phyloP scores from a whole-genome alignment of 2,888 invertebrate species.

The Cryptops parisi region DNA sequence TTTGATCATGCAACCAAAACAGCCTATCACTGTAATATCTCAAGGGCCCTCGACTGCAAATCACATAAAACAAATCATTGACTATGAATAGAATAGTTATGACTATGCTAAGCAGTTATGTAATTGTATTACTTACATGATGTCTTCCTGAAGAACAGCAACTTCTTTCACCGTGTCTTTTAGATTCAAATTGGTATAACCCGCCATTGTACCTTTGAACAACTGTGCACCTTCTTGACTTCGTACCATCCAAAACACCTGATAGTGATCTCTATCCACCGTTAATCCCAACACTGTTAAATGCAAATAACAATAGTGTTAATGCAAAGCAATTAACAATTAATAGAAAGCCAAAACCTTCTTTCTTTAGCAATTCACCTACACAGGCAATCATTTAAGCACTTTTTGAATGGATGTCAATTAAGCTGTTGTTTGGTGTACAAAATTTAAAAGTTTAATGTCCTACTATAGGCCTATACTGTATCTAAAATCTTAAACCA shows the following conservation, averaged over 20 bases:
- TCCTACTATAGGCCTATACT: no score
- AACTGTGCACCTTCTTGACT: slow-evolving; percentile 61
- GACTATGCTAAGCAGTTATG: not conserved
- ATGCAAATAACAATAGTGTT: no score
- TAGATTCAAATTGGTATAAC: slow-evolving; percentile 4
- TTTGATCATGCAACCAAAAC: slow-evolving; percentile 63
- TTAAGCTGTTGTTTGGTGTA: no score
- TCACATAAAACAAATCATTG: not conserved
- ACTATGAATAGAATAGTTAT: not conserved
- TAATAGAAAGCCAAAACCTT: no score
- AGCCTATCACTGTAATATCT: slow-evolving; percentile 68
- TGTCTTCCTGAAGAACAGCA: slow-evolving; percentile 18
- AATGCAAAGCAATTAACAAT: no score
- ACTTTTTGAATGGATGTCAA: no score
- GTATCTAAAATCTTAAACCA: no score
- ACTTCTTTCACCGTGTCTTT: slow-evolving; percentile 17
- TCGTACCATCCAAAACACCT: slow-evolving; percentile 62
- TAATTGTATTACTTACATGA: slow-evolving; percentile 18
- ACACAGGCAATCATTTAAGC: no score
- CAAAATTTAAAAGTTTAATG: no score
- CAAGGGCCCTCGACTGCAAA: slow-evolving; percentile 40
- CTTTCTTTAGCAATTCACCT: no score
- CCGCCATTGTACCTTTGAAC: slow-evolving; percentile 43
- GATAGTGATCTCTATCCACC: slow-evolving; percentile 51
- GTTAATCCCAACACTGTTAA: slow-evolving; percentile 68